Conservation (phyloP, 2,113 vertebrate species). For the Grus americana region DNA sequence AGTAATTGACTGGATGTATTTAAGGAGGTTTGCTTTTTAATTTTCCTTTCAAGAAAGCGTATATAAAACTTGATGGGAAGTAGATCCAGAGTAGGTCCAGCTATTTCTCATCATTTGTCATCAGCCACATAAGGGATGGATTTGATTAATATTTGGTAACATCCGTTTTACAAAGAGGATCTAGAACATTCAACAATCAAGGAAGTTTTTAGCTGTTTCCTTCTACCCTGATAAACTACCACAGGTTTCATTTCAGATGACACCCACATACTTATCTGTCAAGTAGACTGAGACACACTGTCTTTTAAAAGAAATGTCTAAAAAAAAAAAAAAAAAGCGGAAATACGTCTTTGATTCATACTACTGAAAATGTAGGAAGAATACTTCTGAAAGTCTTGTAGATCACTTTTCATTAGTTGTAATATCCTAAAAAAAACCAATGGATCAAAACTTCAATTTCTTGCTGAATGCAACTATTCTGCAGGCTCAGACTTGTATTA, state of each 20-base stretch:
- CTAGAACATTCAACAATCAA: background rate
- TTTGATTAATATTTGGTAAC: background rate
- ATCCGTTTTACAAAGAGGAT: background rate
- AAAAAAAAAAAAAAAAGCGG: background rate
- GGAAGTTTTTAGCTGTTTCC: background rate
- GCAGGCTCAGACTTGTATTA: background rate
- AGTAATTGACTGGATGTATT: background rate
- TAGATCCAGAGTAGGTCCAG: background rate
- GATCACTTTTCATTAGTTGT: background rate
- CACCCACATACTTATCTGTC: accelerated
- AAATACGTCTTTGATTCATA: background rate
- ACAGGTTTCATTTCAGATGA: background rate
- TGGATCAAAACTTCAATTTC: background rate
- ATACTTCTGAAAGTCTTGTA: background rate
- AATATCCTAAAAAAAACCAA: background rate
- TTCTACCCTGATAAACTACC: background rate
- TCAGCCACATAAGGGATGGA: background rate
- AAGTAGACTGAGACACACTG: background rate
- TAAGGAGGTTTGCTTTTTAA: background rate
- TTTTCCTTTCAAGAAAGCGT: background rate
- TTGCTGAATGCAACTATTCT: background rate
- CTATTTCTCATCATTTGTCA: background rate
- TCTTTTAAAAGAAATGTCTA: background rate
- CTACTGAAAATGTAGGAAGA: background rate
- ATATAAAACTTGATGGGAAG: background rate